A percentile compares a stretch with the other conserved stretches of the same genome.
Conservation (phyloP, 2,113 vertebrate species). For the Calyptomena viridis region DNA sequence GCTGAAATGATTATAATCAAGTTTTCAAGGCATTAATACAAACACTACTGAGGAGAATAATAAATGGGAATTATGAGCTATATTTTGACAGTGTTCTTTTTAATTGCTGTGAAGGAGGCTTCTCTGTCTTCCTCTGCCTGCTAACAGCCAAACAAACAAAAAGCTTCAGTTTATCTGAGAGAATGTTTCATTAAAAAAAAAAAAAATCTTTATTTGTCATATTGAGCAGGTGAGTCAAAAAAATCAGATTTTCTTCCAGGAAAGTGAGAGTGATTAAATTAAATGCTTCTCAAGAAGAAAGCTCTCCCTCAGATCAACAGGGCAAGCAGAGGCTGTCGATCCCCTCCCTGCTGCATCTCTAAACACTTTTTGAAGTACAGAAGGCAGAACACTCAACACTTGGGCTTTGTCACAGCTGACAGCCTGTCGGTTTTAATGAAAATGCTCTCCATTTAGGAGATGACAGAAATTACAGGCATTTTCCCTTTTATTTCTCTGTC, state of each 20-base stretch:
- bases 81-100: constrained; percentile 51
- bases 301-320: constrained; percentile 42
- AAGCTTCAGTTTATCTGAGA: constrained; percentile 21
- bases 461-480: constrained; percentile 49
- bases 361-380: constrained; percentile 1
- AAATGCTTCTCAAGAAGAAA: constrained; percentile 68
- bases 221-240: constrained; percentile 68
- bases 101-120: constrained; percentile 9
- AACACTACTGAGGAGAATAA: constrained; percentile 15
- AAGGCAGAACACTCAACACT: constrained; percentile 15
- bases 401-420: constrained; percentile 64
- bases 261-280: constrained; percentile 75
- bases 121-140: background rate
- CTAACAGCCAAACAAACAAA: constrained; percentile 17
- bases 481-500: constrained; percentile 50
- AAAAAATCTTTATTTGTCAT: constrained; percentile 57
- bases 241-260: constrained; percentile 69
- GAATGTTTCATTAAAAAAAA: background rate
- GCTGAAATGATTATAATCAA: constrained; percentile 41
- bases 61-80: constrained; percentile 22
- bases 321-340: background rate
- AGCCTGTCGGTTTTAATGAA: constrained; percentile 68
- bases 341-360: background rate
- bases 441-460: constrained; percentile 41
- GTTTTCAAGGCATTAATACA: constrained; percentile 42